These are phyloP conservation scores for Champsocephalus esox DNA, from an alignment of 2,797 vertebrate species.

Conservation along the genomic window DNA sequence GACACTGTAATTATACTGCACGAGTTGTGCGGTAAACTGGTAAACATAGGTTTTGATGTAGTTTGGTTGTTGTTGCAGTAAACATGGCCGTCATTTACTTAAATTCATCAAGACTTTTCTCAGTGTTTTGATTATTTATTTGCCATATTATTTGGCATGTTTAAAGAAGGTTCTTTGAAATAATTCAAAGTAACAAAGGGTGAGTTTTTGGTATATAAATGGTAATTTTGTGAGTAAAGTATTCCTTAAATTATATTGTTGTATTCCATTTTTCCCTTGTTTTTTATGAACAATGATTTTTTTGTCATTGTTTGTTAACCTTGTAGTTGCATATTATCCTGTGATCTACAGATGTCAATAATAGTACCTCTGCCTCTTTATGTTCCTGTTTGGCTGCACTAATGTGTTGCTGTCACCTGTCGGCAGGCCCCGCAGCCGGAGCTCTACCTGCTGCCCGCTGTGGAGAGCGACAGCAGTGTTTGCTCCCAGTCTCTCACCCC, in stretches of 20 bases:
- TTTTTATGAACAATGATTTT: background rate
- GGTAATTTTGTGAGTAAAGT: background rate
- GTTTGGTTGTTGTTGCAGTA: no score
- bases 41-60: no score
- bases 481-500: slow-evolving; percentile 81
- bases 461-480: slow-evolving; percentile 80
- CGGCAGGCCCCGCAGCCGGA: slow-evolving; percentile 90
- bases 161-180: no score
- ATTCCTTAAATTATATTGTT: background rate
- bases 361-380: background rate
- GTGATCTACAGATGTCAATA: background rate
- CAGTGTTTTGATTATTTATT: no score
- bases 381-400: background rate
- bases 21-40: no score
- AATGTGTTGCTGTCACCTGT: slow-evolving; percentile 7
- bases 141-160: no score
- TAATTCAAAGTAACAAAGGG: background rate
- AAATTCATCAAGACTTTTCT: background rate
- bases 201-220: background rate
- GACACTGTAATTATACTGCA: no score
- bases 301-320: no score
- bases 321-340: background rate
- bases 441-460: slow-evolving; percentile 89
- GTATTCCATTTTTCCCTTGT: no score
- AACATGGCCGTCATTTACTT: no score